These are phyloP conservation scores for Gnathonemus longibarbis DNA, from an alignment of 2,113 vertebrate genomes.

Conservation along the genomic window DNA sequence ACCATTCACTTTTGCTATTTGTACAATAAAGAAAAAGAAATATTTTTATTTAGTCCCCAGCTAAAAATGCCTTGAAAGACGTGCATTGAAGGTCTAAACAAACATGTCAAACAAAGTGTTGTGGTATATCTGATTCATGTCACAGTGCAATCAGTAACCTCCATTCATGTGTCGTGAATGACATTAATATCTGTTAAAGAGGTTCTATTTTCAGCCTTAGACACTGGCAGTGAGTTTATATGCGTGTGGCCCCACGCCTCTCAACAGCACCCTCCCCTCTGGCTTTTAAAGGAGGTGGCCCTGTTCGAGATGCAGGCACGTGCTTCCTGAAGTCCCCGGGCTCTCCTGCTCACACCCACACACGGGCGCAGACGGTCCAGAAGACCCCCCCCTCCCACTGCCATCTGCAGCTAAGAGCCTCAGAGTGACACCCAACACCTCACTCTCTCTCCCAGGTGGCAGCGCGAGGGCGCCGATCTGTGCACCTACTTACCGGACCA, in stretches of 20 bases:
- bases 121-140: not conserved
- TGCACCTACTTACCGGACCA: not conserved
- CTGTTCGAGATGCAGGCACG: not conserved
- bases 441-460: not conserved
- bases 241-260: conserved; percentile 46
- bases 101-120: not conserved
- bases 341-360: not conserved
- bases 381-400: too few species aligned
- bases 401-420: not conserved
- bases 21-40: not conserved
- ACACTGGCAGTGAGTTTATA: conserved; percentile 50
- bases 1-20: not conserved
- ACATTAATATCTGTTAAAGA: not conserved
- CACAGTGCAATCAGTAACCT: not conserved
- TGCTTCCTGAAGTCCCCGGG: conserved; percentile 19
- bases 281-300: conserved; percentile 40
- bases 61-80: not conserved
- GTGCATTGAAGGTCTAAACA: not conserved
- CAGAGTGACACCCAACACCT: not conserved
- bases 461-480: not conserved
- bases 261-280: conserved; percentile 42
- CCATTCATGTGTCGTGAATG: not conserved
- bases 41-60: not conserved
- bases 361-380: not conserved
- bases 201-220: conserved; percentile 53